Conservation (phyloP, 2,113 vertebrate genomes). For the Climacteris rufus region DNA sequence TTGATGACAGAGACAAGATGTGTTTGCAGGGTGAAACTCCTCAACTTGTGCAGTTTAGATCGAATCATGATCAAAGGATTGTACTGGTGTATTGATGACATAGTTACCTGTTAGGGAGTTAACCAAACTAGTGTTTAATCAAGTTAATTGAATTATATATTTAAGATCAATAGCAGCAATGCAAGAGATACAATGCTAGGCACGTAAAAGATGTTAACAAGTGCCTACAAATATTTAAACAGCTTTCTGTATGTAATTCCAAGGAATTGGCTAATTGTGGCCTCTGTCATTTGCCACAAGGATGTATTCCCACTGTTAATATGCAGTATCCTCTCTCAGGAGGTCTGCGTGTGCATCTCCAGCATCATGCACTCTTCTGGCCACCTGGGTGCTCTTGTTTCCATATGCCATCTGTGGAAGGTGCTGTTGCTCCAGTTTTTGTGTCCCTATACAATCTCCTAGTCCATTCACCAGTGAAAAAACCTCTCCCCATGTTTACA, state of each 20-base stretch:
- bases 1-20: neutral
- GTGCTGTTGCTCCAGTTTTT: neutral
- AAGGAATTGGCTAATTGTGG: neutral
- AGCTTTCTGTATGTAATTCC: neutral
- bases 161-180: neutral
- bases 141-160: neutral
- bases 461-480: neutral
- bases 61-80: neutral
- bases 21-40: neutral
- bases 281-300: neutral
- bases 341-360: neutral
- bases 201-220: neutral
- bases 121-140: neutral
- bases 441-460: neutral
- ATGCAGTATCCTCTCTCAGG: neutral
- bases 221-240: neutral
- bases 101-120: neutral
- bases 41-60: neutral
- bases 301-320: fast-evolving
- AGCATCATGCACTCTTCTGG: neutral
- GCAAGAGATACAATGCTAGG: fast-evolving
- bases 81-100: neutral
- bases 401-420: neutral
- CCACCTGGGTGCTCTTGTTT: fast-evolving
- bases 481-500: neutral